These are phyloP conservation scores for Thermophis baileyi DNA, from an alignment of 2,113 vertebrate genomes.

Conservation along the genomic window DNA sequence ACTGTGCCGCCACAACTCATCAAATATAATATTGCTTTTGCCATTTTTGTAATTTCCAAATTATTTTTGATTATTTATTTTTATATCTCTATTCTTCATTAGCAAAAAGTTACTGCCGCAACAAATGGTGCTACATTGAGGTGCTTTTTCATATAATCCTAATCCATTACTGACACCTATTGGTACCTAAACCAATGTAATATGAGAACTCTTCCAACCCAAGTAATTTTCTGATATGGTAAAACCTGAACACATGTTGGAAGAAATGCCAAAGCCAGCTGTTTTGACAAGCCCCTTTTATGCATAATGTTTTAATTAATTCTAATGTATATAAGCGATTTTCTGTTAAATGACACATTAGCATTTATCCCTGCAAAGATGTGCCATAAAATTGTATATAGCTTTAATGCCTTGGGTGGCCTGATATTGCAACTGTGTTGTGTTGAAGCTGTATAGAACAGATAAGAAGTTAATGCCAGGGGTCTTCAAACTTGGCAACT, in stretches of 20 bases:
- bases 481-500: too few species aligned
- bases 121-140: neutral
- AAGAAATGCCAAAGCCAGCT: neutral
- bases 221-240: slow-evolving; percentile 5
- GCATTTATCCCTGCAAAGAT: neutral
- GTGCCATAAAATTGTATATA: neutral
- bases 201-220: neutral
- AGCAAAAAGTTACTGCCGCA: rapidly evolving
- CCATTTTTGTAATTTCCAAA: neutral
- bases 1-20: rapidly evolving
- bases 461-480: neutral
- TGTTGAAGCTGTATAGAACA: neutral
- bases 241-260: neutral
- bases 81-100: neutral
- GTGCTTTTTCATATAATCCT: neutral
- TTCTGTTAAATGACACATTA: slow-evolving; percentile 5
- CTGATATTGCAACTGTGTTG: neutral
- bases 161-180: slow-evolving; percentile 7
- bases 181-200: slow-evolving; percentile 19
- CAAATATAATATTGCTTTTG: neutral
- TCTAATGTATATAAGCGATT: slow-evolving; percentile 5
- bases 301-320: neutral
- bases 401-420: neutral
- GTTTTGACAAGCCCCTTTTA: slow-evolving; percentile 6
- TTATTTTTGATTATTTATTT: neutral